These are phyloP conservation scores for Gyrodactylus salaris DNA, from an alignment of 1,140 invertebrate species.

Conservation along the genomic window DNA sequence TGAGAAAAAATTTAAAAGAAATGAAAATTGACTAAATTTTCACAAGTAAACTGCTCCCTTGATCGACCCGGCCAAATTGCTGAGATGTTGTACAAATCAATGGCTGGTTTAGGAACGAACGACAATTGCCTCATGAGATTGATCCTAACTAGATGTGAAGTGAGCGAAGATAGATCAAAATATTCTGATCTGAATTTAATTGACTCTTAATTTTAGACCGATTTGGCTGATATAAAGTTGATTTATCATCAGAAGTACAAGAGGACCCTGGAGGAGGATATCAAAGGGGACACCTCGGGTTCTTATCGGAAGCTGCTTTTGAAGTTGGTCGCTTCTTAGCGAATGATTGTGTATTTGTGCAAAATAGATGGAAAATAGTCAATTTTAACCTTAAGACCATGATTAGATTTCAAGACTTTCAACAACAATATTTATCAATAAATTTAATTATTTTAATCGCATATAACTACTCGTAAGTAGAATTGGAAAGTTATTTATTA, in stretches of 20 bases:
- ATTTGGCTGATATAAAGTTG: not conserved
- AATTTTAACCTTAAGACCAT: no score
- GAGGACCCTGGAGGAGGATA: not conserved
- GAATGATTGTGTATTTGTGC: no score
- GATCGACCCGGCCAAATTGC: constrained; percentile 18
- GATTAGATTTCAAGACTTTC: no score
- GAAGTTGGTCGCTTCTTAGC: no score
- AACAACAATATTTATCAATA: no score
- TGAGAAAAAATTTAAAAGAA: no score
- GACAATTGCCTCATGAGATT: constrained; percentile 19
- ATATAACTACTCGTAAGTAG: no score
- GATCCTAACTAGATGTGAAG: constrained; percentile 21
- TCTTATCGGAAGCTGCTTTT: not conserved
- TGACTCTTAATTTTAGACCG: not conserved
- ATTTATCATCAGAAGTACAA: not conserved
- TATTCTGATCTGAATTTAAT: no score
- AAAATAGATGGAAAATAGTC: no score
- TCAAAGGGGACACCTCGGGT: not conserved
- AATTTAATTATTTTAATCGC: no score
- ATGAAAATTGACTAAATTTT: not conserved
- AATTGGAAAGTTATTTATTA: no score
- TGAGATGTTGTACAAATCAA: constrained; percentile 16
- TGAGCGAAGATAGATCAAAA: no score
- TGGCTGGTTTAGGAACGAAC: constrained; percentile 22
- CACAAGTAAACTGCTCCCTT: constrained; percentile 14